Percentiles rank a stretch among this genome's conserved stretches.
These are phyloP conservation scores for Trichechus manatus DNA, from an alignment of 2,113 vertebrate genomes.

Conservation along the genomic window DNA sequence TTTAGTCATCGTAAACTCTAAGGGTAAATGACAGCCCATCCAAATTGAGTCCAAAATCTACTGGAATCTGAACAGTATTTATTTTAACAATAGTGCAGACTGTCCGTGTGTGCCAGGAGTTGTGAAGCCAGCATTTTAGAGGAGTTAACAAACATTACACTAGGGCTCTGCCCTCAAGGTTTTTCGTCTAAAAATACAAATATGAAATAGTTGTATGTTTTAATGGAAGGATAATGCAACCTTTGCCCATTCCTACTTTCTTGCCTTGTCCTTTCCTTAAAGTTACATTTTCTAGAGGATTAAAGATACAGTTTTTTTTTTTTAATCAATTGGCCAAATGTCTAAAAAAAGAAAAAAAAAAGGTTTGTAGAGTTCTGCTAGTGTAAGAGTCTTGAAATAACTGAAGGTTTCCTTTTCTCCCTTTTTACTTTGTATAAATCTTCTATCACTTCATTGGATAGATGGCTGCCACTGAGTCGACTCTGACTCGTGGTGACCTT, in stretches of 20 bases:
- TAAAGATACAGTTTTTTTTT: neutral
- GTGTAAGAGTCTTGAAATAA: slow-evolving; percentile 19
- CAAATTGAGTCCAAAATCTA: slow-evolving; percentile 11
- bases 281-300: slow-evolving; percentile 17
- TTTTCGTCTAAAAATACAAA: slow-evolving; percentile 53
- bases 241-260: neutral
- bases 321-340: neutral
- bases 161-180: neutral
- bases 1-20: neutral
- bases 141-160: neutral
- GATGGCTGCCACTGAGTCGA: neutral
- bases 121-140: slow-evolving; percentile 15
- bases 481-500: neutral
- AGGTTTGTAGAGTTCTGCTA: neutral
- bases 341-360: neutral
- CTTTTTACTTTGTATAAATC: slow-evolving; percentile 5
- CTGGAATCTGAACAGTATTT: neutral
- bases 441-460: neutral
- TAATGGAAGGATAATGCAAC: neutral
- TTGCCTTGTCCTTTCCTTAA: slow-evolving; percentile 16
- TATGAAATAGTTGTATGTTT: neutral
- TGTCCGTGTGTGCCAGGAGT: neutral
- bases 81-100: neutral
- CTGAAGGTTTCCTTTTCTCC: neutral
- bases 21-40: slow-evolving; percentile 8